Evolutionary conservation across 2,888 invertebrate genomes (phyloP), one percentile per base, ranked within the genome.

Genomic region (Pecten maximus): DNA sequence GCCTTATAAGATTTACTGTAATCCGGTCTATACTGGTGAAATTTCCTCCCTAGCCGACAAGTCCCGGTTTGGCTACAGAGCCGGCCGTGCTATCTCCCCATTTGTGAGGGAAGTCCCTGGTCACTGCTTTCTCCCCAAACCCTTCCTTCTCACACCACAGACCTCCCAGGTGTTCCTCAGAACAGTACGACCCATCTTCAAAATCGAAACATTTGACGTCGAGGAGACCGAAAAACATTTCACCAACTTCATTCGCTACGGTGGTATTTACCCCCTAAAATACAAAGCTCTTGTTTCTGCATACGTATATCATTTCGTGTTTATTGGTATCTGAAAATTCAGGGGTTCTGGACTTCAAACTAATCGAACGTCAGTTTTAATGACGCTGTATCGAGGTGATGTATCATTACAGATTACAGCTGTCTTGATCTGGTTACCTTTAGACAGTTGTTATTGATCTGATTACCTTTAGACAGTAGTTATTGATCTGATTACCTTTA

Each of bases 191-290:
- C 0, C 94, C 94, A 39, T 91, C 44, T 88, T 94, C 86, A 88
- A 94, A 94, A 8, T 90, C 92, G 91, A 94, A 94, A 89, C 94
- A 94, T 88, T 94, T 92, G 2, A 94, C 94, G 88, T 92, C 91
- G 44, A 94, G 90, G 39, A 94, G 88, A 0, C 94, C 94, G 87
- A 94, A 94, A 90, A 94, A 94, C 40, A 93, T 89, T 2, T 93
- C 91, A 16, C 94, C 94, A 19, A 94, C 93, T 88, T 92, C 92
- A 87, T 93, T 90, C 3, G 94, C 90, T 6, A 93, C 92, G 0
- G 92, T 90, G 8, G 92, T 94, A 48, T 94, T 92, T 19, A 93
- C 92, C 40, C 87, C 90, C 94, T 94, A 90, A 87, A 91, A 91
- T 8, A 54, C 23, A 19, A 54, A 54, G 54, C 23, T 54, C 23